Base-by-base conservation (phyloP, 2,797 vertebrate genomes). In the Astyanax mexicanus region DNA sequence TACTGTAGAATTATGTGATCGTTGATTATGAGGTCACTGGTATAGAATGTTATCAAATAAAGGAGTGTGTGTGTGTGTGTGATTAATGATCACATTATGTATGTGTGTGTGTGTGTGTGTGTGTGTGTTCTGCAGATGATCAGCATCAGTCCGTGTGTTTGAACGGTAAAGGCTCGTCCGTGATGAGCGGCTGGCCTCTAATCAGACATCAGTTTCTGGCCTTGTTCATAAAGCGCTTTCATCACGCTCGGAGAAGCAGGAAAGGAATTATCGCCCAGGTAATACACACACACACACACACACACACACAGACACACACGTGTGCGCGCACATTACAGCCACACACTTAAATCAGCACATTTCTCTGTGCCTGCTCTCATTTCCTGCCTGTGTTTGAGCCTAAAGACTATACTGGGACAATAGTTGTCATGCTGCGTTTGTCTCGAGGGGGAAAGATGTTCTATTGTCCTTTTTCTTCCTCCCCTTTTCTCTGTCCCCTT, bases 191-290 rank as follows among this genome's bases (percentile, higher is more conserved):
- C 64, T 95, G 94, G 95, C 87, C 92, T 65, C 94, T 99, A 80
- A 96, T 95, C 72, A 93, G 94, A 77, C 95, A 95, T 79, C 98
- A 99, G 91, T 98, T 99, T 85, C 85, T 94, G 80, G 96, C 98
- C 4, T 93, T 99, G 78, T 92, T 98, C 78, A 95, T 97, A 95
- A 99, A 99, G 85, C 94, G 98, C 72, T 92, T 99, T 85, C 96
- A 98, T 80, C 96, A 98, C 79, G 97, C 97, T 83, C 93, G 93
- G 40, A 90, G 98, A 85, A 98, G 97, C 87, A 92, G 96, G 75
- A 99, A 97, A 80, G 97, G 97, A 68, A 95, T 99, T 89, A 95
- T 99, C 78, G 97, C 97, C 72, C 98, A 99, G 96, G 98, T 99
- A 90, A 88, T 85, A 62, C 21, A 42, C 64, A 21, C 75, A 66